phyloP scores from a whole-genome alignment of 2,797 vertebrate species.

The Macrochelys suwanniensis region DNA sequence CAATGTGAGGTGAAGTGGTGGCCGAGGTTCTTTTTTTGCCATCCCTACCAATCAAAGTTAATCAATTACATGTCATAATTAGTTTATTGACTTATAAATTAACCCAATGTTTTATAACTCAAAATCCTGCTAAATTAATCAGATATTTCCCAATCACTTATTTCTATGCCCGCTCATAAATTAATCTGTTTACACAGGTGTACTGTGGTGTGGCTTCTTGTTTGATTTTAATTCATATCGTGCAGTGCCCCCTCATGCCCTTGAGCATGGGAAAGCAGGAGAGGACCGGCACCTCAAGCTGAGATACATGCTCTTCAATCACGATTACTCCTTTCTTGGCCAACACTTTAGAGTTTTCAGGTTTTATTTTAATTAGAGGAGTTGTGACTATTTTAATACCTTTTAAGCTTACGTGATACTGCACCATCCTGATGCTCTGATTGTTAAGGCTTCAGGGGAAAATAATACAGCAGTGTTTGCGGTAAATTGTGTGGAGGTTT shows the following conservation, averaged over 20 bases:
- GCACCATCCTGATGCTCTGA: neutral
- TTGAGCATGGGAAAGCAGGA: neutral
- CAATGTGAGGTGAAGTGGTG: neutral
- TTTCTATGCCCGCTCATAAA: neutral
- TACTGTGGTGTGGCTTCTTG: neutral
- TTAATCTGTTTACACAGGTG: neutral
- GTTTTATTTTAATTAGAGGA: slow-evolving; percentile 46
- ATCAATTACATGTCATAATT: neutral
- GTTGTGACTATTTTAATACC: neutral
- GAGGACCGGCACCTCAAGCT: neutral
- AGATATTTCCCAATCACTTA: neutral
- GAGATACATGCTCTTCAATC: slow-evolving; percentile 12
- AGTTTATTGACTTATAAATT: neutral
- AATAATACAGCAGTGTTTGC: neutral
- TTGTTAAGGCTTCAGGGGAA: neutral
- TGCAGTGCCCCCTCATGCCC: neutral
- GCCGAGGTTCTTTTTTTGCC: neutral
- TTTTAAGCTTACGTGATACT: neutral
- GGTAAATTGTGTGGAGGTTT: neutral
- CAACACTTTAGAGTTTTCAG: slow-evolving; percentile 20
- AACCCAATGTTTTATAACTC: neutral
- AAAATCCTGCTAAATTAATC: neutral
- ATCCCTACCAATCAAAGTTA: neutral
- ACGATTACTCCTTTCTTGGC: neutral
- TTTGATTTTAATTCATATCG: slow-evolving; percentile 9